Conservation (phyloP, 2,888 invertebrate species). For the Tenthredo notha region DNA sequence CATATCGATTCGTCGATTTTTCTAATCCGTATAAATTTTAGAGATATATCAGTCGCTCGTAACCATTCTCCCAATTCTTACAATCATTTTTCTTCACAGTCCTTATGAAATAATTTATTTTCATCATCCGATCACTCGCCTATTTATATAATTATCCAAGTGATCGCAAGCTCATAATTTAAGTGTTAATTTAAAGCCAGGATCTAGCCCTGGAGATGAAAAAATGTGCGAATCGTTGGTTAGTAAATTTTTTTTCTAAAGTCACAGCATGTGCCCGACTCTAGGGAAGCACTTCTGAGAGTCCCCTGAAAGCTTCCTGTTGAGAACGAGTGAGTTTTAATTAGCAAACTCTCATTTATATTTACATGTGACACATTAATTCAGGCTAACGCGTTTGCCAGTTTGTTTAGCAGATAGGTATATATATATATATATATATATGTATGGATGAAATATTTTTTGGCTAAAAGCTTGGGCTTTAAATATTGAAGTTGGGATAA, state of each 20-base stretch:
- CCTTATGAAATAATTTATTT: neutral
- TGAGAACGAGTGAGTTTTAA: slow-evolving; percentile 16
- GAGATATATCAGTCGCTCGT: neutral
- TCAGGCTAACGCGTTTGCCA: neutral
- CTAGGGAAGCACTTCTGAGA: neutral
- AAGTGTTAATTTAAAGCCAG: neutral
- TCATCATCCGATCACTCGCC: neutral
- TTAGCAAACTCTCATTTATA: slow-evolving; percentile 4
- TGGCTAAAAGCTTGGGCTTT: neutral
- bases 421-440: neutral
- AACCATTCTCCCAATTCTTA: neutral
- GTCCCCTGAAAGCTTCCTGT: slow-evolving; percentile 7
- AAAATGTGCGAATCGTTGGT: neutral
- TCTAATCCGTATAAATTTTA: no score
- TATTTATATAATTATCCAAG: neutral
- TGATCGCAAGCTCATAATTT: neutral
- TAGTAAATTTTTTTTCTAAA: neutral
- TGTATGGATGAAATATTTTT: neutral
- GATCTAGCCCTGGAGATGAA: neutral
- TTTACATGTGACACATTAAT: slow-evolving; percentile 3
- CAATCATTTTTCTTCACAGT: neutral
- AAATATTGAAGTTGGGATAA: neutral
- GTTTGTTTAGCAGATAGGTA: neutral
- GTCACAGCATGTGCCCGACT: neutral
- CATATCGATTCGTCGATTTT: neutral